phyloP scores from a whole-genome alignment of 2,797 vertebrate genomes.

The Benthosema pterotum region DNA sequence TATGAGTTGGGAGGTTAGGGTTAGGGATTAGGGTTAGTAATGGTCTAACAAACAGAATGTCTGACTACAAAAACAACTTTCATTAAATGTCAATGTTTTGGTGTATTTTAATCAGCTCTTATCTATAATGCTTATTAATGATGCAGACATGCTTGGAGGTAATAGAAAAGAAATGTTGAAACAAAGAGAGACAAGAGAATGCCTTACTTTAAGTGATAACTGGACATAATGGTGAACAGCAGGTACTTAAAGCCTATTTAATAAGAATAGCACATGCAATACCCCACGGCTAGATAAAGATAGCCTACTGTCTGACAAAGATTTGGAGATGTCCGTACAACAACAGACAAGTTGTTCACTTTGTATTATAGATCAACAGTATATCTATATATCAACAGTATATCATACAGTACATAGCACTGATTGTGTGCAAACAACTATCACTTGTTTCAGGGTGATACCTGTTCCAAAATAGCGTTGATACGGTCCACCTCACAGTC shows the following conservation, averaged over 20 bases:
- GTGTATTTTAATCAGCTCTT: slow-evolving; percentile 41
- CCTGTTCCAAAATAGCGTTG: slow-evolving; percentile 96
- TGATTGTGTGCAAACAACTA: neutral
- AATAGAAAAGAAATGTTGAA: slow-evolving; percentile 25
- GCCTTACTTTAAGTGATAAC: slow-evolving; percentile 23
- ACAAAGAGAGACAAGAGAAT: slow-evolving; percentile 17
- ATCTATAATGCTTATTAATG: slow-evolving; percentile 41
- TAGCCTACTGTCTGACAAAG: slow-evolving; percentile 1
- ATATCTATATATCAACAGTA: no score
- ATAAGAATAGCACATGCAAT: slow-evolving; percentile 11
- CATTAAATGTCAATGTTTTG: slow-evolving; percentile 41
- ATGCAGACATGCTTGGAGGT: slow-evolving; percentile 30
- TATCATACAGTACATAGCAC: no score
- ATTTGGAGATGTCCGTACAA: neutral
- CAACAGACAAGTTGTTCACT: slow-evolving; percentile 3
- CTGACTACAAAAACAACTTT: slow-evolving; percentile 42
- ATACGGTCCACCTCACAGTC: slow-evolving; percentile 97
- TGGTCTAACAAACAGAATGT: no score
- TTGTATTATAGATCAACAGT: neutral
- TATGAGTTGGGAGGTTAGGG: no score
- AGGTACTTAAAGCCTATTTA: neutral
- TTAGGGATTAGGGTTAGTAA: no score
- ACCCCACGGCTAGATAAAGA: neutral
- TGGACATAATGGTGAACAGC: slow-evolving; percentile 2
- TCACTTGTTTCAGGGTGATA: slow-evolving; percentile 58